Evolutionary conservation across 2,797 vertebrate species (phyloP).

Genomic region (Coracias cyanogaster): DNA sequence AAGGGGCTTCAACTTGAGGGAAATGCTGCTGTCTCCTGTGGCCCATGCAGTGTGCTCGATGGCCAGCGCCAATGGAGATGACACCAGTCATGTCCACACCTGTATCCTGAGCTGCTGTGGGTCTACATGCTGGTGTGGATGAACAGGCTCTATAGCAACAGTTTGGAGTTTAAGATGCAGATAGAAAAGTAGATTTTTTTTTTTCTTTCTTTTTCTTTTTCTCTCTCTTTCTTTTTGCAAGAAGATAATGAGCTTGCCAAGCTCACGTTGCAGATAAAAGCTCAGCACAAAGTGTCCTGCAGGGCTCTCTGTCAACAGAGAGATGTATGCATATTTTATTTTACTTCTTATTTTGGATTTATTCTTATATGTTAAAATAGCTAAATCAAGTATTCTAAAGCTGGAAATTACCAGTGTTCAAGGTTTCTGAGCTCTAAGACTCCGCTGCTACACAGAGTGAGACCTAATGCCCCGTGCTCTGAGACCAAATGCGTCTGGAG

Average conservation of each 20-base stretch:
- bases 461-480: not conserved
- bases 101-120: not conserved
- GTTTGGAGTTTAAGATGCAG: not conserved
- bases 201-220: not conserved
- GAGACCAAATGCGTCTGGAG: not conserved
- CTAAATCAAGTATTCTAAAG: accelerated
- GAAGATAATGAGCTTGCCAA: not conserved
- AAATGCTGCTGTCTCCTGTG: not conserved
- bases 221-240: not conserved
- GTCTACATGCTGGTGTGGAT: accelerated
- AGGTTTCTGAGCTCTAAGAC: not conserved
- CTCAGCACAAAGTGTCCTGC: not conserved
- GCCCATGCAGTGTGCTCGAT: accelerated
- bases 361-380: not conserved
- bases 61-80: not conserved
- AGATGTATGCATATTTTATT: not conserved
- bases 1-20: not conserved
- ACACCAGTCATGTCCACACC: not conserved
- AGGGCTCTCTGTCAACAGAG: not conserved
- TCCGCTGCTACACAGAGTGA: not conserved
- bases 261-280: not conserved
- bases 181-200: not conserved
- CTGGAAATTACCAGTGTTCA: not conserved
- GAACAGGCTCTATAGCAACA: not conserved
- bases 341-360: too few species aligned